Evolutionary conservation across 1,140 invertebrate genomes (phyloP), one percentile per base, ranked within the genome.

Genomic region (Antheraea pernyi): DNA sequence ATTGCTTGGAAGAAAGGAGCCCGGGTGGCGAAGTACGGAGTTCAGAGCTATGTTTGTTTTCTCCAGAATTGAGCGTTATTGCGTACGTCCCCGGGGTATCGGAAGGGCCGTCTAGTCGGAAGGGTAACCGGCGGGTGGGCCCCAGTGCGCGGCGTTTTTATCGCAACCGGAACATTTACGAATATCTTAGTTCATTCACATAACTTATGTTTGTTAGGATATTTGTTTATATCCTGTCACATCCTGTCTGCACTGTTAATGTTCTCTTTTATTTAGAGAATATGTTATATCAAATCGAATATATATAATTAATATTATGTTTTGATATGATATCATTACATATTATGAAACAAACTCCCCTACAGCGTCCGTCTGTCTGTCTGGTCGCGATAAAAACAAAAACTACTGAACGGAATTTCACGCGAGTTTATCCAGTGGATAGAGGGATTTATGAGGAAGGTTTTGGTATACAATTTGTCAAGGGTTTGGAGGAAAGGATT

Each of bases 1-100:
- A 92, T 92, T 91, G 88, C 86, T 87, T 82, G 88, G 88, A 92
- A 91, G 89, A 89, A 91, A 89, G 84, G 85, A 91, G 85, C 83
- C 88, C 77, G 88, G 84, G 86, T 85, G 88, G 86, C 86, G 80
- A 81, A 88, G 86, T 86, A 83, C 86, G 86, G 70, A 74, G 83
- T 84, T 88, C 82, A 91, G 84, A 91, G 83, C 89, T 91, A 91
- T 89, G 67, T 87, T 88, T 90, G 88, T 89, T 91, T 88, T 89
- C 86, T 88, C 69, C 80, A 88, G 86, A 91, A 91, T 90, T 88
- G 87, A 88, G 81, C 82, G 82, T 84, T 88, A 88, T 86, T 86
- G 81, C 81, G 78, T 84, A 81, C 78, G 73, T 78, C 75, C 65
- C 64, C 69, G 69, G 67, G 72, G 79, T 78, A 80, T 78, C 74